These are phyloP conservation scores for Limulus polyphemus DNA, from an alignment of 2,888 invertebrate genomes.

Conservation along the genomic window DNA sequence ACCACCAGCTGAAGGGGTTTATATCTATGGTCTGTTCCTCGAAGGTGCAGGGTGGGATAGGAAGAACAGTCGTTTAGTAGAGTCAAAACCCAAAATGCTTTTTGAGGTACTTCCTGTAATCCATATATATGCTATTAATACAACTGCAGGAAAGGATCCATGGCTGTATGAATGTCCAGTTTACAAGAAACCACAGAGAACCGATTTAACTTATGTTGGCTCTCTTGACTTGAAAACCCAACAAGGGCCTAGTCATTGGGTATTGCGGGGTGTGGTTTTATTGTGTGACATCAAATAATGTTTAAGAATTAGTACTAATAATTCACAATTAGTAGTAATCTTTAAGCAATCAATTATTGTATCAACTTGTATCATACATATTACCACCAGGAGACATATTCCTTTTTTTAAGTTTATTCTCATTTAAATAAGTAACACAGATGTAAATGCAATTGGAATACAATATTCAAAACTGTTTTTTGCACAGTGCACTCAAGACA, in stretches of 20 bases:
- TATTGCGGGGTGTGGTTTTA: constrained; percentile 83
- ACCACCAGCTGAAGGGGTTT: constrained; percentile 70
- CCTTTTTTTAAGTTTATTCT: too few relatives aligned
- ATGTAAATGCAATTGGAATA: too few relatives aligned
- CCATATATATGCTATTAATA: constrained; percentile 88
- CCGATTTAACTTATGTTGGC: constrained; percentile 88
- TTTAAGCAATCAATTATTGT: too few relatives aligned
- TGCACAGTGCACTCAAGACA: too few relatives aligned
- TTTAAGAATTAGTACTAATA: too few relatives aligned
- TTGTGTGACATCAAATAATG: constrained; percentile 85
- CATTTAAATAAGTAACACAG: too few relatives aligned
- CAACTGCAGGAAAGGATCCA: constrained; percentile 80
- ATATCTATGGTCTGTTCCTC: constrained; percentile 60
- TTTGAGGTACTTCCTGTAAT: constrained; percentile 95
- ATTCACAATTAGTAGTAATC: too few relatives aligned
- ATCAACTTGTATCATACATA: too few relatives aligned
- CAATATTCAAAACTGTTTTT: too few relatives aligned
- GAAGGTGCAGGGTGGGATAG: constrained; percentile 88
- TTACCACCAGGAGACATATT: too few relatives aligned
- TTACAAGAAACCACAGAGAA: constrained; percentile 85
- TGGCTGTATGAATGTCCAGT: constrained; percentile 91
- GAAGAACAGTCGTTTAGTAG: constrained; percentile 72
- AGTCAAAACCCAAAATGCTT: constrained; percentile 75
- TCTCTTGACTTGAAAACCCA: constrained; percentile 73
- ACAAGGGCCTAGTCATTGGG: constrained; percentile 66